These are phyloP conservation scores for Indicator maculatus DNA, from an alignment of 2,113 vertebrate species.

Conservation along the genomic window DNA sequence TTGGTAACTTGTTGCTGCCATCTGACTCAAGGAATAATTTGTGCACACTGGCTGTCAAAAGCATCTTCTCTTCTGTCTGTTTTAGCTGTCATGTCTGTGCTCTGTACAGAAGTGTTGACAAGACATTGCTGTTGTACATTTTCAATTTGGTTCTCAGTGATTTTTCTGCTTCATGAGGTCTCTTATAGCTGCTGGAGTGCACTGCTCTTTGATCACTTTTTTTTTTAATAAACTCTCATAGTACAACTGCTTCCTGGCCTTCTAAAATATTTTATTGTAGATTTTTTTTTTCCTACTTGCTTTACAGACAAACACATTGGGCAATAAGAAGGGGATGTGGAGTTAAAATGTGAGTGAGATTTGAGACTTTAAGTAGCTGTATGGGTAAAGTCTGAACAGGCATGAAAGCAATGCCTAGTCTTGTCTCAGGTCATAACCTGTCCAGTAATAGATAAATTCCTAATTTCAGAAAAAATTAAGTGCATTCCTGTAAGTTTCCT, in stretches of 20 bases:
- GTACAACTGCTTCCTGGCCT: constrained; percentile 46
- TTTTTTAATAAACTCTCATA: constrained; percentile 33
- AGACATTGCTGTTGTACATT: constrained; percentile 87
- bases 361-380: background rate
- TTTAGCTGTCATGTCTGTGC: constrained; percentile 87
- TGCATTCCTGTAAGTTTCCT: background rate
- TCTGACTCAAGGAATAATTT: constrained; percentile 86
- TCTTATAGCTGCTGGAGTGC: constrained; percentile 74
- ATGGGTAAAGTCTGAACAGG: background rate
- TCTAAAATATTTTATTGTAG: constrained; percentile 45
- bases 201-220: constrained; percentile 67
- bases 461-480: constrained; percentile 27
- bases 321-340: background rate
- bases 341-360: background rate
- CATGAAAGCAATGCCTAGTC: background rate
- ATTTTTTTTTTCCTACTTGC: background rate
- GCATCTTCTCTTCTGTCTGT: constrained; percentile 87
- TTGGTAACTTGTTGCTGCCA: constrained; percentile 87
- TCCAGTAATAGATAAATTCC: background rate
- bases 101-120: constrained; percentile 88
- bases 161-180: constrained; percentile 79
- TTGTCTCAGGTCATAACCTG: background rate
- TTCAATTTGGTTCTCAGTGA: constrained; percentile 84
- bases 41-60: constrained; percentile 86
- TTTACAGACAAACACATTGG: background rate